Conservation (phyloP, 2,113 vertebrate genomes). For the Phrynosoma blainvillii region DNA sequence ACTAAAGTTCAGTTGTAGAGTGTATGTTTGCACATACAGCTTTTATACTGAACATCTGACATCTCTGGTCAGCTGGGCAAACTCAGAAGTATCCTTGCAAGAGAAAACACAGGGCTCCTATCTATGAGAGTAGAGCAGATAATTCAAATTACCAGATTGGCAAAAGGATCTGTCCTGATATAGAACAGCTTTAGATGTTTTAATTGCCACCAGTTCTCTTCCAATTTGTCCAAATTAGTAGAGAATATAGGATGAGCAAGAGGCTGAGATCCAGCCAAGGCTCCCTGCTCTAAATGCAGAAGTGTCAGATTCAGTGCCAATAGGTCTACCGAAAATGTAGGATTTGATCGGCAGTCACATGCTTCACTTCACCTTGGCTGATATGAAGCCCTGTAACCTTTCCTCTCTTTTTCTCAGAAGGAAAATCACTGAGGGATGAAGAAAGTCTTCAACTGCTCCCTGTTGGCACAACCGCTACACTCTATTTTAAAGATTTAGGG, state of each 20-base stretch:
- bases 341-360: constrained; percentile 3
- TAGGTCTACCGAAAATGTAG: constrained; percentile 2
- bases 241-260: neutral
- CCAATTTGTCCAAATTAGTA: neutral
- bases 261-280: neutral
- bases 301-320: neutral
- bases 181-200: neutral
- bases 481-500: constrained; percentile 90
- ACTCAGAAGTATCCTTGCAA: neutral
- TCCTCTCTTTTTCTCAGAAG: constrained; percentile 76
- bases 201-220: neutral
- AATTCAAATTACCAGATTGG: neutral
- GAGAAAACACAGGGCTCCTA: neutral
- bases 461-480: constrained; percentile 84
- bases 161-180: neutral
- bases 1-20: too few relatives aligned
- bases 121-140: neutral
- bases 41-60: too few relatives aligned
- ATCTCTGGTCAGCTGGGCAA: too few relatives aligned
- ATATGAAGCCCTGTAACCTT: constrained; percentile 53
- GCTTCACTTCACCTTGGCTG: constrained; percentile 33
- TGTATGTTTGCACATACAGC: too few relatives aligned
- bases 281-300: neutral
- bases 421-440: constrained; percentile 83
- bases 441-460: constrained; percentile 85